These are phyloP conservation scores for Halcyon malimbica DNA, from an alignment of 2,113 vertebrate genomes.

Conservation along the genomic window DNA sequence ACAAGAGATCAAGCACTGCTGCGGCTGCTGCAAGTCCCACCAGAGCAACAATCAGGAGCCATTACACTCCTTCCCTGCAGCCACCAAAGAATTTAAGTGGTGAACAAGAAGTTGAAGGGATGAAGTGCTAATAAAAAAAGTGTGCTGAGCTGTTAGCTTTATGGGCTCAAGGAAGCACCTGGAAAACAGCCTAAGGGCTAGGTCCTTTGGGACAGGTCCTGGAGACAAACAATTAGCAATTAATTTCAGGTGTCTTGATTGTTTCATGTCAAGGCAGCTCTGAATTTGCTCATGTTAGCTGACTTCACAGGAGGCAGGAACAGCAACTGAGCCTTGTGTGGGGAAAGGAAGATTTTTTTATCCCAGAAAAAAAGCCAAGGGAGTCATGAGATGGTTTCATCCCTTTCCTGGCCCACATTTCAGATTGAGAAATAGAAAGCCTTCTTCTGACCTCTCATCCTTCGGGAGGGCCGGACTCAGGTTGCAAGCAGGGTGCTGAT, in stretches of 20 bases:
- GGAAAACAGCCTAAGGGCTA: background rate
- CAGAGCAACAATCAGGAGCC: background rate
- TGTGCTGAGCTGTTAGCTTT: background rate
- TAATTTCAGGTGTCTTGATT: background rate
- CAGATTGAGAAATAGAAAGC: background rate
- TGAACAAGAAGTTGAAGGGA: background rate
- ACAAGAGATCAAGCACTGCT: background rate
- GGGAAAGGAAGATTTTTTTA: background rate
- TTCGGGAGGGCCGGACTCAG: background rate
- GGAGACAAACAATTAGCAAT: background rate
- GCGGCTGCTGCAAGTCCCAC: background rate
- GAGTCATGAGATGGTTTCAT: background rate
- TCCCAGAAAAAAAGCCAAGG: background rate
- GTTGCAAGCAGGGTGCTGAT: background rate
- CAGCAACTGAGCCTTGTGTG: background rate
- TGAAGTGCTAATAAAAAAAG: background rate
- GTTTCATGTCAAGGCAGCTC: background rate
- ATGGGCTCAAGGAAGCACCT: background rate
- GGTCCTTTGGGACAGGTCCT: background rate
- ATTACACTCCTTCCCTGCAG: background rate
- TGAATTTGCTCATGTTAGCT: background rate
- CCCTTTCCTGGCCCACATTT: background rate
- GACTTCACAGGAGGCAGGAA: background rate
- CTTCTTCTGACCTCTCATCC: background rate
- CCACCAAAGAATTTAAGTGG: background rate